These are phyloP conservation scores for Masticophis lateralis DNA, from an alignment of 2,797 vertebrate genomes.

Conservation along the genomic window DNA sequence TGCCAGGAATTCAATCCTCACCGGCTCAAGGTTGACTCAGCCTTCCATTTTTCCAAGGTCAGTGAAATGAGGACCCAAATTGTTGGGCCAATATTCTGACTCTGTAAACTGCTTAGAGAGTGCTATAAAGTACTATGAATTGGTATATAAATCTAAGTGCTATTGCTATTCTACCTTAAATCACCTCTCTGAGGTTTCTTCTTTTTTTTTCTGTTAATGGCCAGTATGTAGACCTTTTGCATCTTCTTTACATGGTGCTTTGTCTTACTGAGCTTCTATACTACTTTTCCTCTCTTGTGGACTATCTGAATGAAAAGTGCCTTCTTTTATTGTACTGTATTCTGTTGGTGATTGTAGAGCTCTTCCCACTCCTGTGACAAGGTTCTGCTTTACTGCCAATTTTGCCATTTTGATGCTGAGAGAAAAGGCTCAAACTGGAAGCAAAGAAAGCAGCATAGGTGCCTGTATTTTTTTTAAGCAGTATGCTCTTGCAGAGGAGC, in stretches of 20 bases:
- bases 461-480: neutral
- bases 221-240: neutral
- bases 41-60: too few species aligned
- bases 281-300: neutral
- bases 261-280: neutral
- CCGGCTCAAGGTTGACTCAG: too few species aligned
- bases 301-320: neutral
- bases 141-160: too few species aligned
- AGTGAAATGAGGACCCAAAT: too few species aligned
- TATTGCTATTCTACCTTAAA: neutral
- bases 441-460: neutral
- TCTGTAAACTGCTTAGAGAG: too few species aligned
- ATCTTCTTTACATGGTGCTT: neutral
- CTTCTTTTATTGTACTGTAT: neutral
- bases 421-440: neutral
- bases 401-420: neutral
- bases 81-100: too few species aligned
- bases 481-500: neutral
- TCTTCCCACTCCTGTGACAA: neutral
- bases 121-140: too few species aligned
- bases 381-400: neutral
- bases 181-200: neutral
- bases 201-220: neutral
- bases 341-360: neutral
- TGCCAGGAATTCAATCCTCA: too few species aligned